Percentiles rank a stretch among this genome's conserved stretches.
phyloP scores from a whole-genome alignment of 92 coral and sea anemone species.

The Virgularia gustaviana region DNA sequence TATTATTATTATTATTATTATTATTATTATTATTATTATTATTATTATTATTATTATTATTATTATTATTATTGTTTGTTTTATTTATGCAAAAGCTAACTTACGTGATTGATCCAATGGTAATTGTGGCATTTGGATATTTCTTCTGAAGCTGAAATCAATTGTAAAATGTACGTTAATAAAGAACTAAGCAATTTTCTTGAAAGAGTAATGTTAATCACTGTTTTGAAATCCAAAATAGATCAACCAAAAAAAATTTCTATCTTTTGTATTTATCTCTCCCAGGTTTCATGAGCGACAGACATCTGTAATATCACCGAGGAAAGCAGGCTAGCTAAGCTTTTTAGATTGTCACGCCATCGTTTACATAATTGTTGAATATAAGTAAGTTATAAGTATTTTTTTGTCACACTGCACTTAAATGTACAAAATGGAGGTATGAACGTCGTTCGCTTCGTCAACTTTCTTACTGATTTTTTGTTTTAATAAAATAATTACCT shows the following conservation, averaged over 20 bases:
- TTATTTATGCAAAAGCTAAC: neutral
- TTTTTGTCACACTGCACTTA: neutral
- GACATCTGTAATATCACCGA: no score
- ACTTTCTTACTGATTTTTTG: neutral
- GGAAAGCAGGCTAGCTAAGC: no score
- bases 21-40: no score
- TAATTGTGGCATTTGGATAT: constrained; percentile 26
- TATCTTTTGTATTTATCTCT: neutral
- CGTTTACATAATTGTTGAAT: no score
- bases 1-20: no score
- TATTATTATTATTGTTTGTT: no score
- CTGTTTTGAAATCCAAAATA: neutral
- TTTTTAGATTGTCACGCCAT: no score
- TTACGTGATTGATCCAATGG: neutral
- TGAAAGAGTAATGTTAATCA: no score
- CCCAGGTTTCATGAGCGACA: no score
- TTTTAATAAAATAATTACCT: neutral
- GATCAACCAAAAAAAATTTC: neutral
- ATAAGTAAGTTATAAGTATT: neutral
- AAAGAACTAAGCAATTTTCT: neutral
- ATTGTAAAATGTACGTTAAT: neutral
- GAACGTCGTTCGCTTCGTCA: neutral
- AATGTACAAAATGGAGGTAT: neutral
- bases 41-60: no score
- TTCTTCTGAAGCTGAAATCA: constrained; percentile 15